Conservation (phyloP, 2,113 vertebrate genomes). For the Eurypyga helias region DNA sequence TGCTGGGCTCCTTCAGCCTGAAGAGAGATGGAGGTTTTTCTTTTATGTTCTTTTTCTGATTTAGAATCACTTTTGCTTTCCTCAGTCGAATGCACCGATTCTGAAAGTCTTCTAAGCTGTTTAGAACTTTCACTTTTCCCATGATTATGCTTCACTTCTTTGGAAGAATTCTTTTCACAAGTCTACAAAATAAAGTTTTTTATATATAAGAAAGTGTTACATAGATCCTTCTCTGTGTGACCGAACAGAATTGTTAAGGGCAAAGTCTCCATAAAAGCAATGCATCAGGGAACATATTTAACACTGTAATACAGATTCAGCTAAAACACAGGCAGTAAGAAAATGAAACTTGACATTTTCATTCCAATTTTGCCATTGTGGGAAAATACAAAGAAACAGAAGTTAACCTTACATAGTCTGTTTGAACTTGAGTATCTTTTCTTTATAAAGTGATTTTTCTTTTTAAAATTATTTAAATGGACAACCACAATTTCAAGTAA, state of each 20-base stretch:
- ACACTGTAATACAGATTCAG: neutral
- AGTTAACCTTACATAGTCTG: neutral
- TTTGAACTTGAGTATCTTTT: neutral
- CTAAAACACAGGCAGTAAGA: neutral
- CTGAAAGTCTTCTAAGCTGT: slow-evolving; percentile 79
- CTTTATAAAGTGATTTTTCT: neutral
- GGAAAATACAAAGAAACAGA: neutral
- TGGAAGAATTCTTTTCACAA: slow-evolving; percentile 74
- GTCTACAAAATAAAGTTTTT: slow-evolving; percentile 56
- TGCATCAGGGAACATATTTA: neutral
- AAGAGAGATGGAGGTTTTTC: slow-evolving; percentile 73
- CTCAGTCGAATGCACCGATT: slow-evolving; percentile 76
- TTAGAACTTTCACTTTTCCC: slow-evolving; percentile 77
- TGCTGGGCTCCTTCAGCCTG: slow-evolving; percentile 77
- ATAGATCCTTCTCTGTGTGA: neutral
- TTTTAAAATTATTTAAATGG: neutral
- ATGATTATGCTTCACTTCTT: slow-evolving; percentile 79
- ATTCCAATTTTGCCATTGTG: neutral
- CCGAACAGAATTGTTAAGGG: neutral
- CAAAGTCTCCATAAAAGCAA: neutral
- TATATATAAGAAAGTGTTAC: neutral
- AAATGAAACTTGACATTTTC: neutral
- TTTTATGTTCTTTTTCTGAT: slow-evolving; percentile 78
- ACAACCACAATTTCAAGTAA: neutral
- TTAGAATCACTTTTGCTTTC: slow-evolving; percentile 80